Evolutionary conservation across 2,797 vertebrate species (phyloP).

Genomic region (Kryptolebias ocellatus): DNA sequence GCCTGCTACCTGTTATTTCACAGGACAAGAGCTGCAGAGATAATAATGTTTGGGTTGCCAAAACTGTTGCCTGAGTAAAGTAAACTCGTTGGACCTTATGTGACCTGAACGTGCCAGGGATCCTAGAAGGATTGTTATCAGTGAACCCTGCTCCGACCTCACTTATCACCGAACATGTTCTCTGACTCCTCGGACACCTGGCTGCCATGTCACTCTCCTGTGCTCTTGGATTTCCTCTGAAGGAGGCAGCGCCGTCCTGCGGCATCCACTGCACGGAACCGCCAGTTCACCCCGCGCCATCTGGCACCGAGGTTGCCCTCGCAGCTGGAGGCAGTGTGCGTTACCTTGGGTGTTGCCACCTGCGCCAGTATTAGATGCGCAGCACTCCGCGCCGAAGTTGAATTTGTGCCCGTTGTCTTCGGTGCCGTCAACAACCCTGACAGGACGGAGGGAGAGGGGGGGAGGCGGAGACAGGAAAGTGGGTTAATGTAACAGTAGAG

Average conservation of each 20-base stretch:
- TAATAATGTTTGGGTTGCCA: neutral
- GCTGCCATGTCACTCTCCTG: conserved; percentile 55
- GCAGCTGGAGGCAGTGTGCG: conserved; percentile 55
- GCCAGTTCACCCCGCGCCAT: conserved; percentile 53
- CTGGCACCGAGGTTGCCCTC: conserved; percentile 59
- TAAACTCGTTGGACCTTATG: conserved; percentile 24
- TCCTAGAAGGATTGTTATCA: conserved; percentile 17
- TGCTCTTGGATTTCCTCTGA: conserved; percentile 61
- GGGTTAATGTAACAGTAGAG: conserved; percentile 75
- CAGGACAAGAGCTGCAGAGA: neutral
- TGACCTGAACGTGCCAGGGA: conserved; percentile 34
- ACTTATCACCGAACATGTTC: conserved; percentile 58
- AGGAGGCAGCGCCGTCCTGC: conserved; percentile 35
- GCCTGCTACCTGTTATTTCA: neutral
- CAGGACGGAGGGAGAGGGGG: conserved; percentile 29
- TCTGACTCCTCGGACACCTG: conserved; percentile 49
- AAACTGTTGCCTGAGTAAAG: conserved; percentile 3
- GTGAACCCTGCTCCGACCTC: conserved; percentile 45
- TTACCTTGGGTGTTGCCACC: conserved; percentile 70
- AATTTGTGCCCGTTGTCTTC: conserved; percentile 89
- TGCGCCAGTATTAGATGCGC: conserved; percentile 54
- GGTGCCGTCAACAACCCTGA: conserved; percentile 93
- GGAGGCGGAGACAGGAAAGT: conserved; percentile 33
- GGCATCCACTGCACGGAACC: conserved; percentile 52
- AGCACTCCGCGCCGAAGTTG: conserved; percentile 85